These are phyloP conservation scores for Anastrepha ludens DNA, from an alignment of 1,140 invertebrate genomes.

Conservation along the genomic window DNA sequence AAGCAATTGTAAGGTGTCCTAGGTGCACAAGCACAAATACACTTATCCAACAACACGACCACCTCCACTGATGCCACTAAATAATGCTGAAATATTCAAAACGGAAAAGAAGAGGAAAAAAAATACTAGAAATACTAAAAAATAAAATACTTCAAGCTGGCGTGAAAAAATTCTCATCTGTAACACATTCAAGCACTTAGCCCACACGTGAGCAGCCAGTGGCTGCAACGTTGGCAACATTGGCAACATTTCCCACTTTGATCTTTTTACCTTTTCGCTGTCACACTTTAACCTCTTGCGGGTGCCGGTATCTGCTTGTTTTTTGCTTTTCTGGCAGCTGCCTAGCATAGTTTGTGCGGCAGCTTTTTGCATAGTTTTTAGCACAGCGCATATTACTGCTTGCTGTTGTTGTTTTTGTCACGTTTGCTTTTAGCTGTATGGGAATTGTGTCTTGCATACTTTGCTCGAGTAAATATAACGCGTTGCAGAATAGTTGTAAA, in stretches of 20 bases:
- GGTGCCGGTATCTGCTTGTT: background rate
- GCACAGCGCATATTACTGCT: background rate
- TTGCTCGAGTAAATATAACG: no score
- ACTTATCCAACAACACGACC: background rate
- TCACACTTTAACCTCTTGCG: background rate
- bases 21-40: background rate
- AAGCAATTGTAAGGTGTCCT: constrained; percentile 23
- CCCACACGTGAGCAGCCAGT: background rate
- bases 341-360: background rate
- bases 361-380: background rate
- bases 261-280: background rate
- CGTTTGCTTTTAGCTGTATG: no score
- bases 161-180: background rate
- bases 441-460: no score
- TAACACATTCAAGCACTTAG: constrained; percentile 1
- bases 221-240: background rate
- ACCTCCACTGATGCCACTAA: background rate
- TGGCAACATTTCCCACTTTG: background rate
- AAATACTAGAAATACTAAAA: background rate
- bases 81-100: background rate
- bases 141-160: constrained; percentile 16
- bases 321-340: background rate
- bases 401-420: no score
- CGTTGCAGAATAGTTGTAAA: no score
- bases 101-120: background rate